Evolutionary conservation across 2,797 vertebrate species (phyloP).

Genomic region (Sebastes alutus): DNA sequence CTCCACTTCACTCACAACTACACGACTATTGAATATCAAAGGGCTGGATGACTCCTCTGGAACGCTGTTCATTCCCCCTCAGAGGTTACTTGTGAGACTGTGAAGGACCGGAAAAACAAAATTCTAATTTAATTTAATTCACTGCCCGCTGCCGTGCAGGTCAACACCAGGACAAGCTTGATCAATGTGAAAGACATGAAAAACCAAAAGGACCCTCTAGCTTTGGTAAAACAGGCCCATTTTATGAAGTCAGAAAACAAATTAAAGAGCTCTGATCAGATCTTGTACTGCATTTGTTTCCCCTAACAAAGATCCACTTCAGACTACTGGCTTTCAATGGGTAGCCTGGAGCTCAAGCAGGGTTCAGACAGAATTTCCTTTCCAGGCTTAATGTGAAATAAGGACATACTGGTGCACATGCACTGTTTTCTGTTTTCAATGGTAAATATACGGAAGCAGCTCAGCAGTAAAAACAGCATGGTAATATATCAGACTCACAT

Average conservation of each 20-base stretch:
- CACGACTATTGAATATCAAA: not conserved
- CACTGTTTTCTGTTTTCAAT: not conserved
- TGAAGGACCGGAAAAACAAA: not conserved
- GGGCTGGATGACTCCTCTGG: not conserved
- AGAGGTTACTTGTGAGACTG: not conserved
- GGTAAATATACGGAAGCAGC: not conserved
- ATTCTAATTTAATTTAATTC: not conserved
- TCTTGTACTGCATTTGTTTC: not conserved
- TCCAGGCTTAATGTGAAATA: no score
- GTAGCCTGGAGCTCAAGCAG: not conserved
- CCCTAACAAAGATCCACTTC: not conserved
- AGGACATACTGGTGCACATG: not conserved
- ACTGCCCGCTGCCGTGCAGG: not conserved
- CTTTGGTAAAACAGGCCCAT: not conserved
- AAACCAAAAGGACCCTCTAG: not conserved
- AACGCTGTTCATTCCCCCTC: not conserved
- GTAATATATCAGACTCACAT: constrained; percentile 75
- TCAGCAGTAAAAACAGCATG: not conserved
- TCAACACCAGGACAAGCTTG: not conserved
- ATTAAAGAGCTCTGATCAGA: not conserved
- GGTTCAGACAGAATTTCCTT: not conserved
- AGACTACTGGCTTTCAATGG: not conserved
- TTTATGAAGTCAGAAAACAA: not conserved
- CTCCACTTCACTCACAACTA: not conserved
- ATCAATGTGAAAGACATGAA: not conserved